Conservation (phyloP, 2,113 vertebrate genomes). For the Thomomys bottae region DNA sequence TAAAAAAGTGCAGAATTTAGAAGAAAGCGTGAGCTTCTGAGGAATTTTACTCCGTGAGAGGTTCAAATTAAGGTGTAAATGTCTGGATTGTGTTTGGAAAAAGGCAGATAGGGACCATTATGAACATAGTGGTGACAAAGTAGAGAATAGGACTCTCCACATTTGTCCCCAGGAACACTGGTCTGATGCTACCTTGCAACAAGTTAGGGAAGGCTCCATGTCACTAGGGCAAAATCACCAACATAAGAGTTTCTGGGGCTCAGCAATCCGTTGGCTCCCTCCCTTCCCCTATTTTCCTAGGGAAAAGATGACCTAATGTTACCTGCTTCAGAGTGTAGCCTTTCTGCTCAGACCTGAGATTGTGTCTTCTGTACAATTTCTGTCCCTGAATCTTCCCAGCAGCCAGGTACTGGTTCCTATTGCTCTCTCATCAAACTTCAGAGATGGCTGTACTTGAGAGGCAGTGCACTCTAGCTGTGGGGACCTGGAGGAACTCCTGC, state of each 20-base stretch:
- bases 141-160: background rate
- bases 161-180: fast-evolving
- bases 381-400: background rate
- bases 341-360: background rate
- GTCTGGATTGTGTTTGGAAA: background rate
- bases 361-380: too few relatives aligned
- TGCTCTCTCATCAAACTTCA: background rate
- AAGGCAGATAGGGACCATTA: background rate
- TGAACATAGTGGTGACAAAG: background rate
- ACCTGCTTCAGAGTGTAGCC: background rate
- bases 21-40: conserved; percentile 13
- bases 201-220: too few relatives aligned
- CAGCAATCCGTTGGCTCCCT: too few relatives aligned
- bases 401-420: background rate
- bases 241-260: background rate
- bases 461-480: too few relatives aligned
- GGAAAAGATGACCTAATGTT: background rate
- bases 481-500: background rate
- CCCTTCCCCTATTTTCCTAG: background rate
- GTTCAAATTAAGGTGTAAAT: background rate
- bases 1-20: background rate
- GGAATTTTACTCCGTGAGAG: background rate
- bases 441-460: background rate
- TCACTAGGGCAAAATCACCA: too few relatives aligned
- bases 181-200: background rate